These are phyloP conservation scores for Manacus vitellinus DNA, from an alignment of 2,113 vertebrate species.

Conservation along the genomic window DNA sequence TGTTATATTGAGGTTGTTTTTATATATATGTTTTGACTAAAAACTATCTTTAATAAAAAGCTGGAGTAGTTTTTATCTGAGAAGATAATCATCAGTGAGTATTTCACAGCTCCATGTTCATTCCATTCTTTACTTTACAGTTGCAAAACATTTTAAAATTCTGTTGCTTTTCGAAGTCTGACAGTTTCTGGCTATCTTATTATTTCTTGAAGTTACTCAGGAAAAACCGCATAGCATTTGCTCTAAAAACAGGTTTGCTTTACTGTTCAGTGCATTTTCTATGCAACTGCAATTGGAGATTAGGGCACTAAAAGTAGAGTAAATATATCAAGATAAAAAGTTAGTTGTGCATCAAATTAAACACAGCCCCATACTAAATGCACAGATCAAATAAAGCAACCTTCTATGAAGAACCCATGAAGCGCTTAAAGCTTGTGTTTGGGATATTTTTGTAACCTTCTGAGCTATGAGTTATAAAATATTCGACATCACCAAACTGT, in stretches of 20 bases:
- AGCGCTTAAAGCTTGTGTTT: slow-evolving; percentile 65
- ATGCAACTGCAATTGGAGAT: slow-evolving; percentile 4
- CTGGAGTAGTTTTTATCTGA: slow-evolving; percentile 90
- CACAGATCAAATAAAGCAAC: slow-evolving; percentile 70
- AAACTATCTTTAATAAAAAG: slow-evolving; percentile 89
- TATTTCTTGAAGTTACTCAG: slow-evolving; percentile 69
- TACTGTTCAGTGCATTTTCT: slow-evolving; percentile 72
- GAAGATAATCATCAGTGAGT: slow-evolving; percentile 92
- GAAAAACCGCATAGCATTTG: slow-evolving; percentile 71
- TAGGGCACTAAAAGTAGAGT: not conserved
- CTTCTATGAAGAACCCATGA: slow-evolving; percentile 41
- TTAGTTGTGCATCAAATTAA: not conserved
- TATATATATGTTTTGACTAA: slow-evolving; percentile 78
- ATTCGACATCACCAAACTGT: slow-evolving; percentile 76
- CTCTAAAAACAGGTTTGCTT: slow-evolving; percentile 72
- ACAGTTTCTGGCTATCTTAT: slow-evolving; percentile 70
- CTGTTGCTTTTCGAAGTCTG: slow-evolving; percentile 79
- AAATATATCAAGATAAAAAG: not conserved
- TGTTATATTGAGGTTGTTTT: slow-evolving; percentile 59
- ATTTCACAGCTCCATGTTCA: slow-evolving; percentile 90
- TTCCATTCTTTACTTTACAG: slow-evolving; percentile 79
- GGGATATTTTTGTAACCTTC: slow-evolving; percentile 71
- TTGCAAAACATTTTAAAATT: slow-evolving; percentile 77
- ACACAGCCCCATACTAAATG: not conserved
- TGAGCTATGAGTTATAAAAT: slow-evolving; percentile 68